Evolutionary conservation across 2,797 vertebrate species (phyloP).

Genomic region (Smutsia gigantea): DNA sequence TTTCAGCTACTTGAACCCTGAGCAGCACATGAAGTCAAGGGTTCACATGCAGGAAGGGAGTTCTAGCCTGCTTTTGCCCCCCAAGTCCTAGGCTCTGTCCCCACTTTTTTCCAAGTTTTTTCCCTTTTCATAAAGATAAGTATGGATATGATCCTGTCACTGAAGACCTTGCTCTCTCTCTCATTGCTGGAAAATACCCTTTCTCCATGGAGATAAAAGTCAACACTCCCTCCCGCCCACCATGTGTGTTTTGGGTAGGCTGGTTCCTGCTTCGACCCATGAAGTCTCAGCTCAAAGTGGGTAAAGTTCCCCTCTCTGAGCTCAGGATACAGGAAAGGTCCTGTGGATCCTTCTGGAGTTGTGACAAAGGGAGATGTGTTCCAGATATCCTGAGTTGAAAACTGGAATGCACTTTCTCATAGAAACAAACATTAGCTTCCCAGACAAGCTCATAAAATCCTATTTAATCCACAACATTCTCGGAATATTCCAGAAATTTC

Average conservation of each 20-base stretch:
- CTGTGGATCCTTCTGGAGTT: background rate
- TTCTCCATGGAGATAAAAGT: conserved; percentile 17
- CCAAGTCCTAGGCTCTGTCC: background rate
- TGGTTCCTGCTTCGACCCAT: background rate
- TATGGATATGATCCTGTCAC: background rate
- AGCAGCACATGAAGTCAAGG: background rate
- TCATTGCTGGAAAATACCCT: background rate
- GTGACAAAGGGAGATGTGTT: background rate
- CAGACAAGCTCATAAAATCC: background rate
- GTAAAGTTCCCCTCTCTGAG: background rate
- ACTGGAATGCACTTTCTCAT: conserved; percentile 47
- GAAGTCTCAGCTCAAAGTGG: background rate
- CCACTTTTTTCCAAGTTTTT: background rate
- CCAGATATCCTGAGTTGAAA: conserved; percentile 44
- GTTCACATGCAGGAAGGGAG: background rate
- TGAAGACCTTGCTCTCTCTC: background rate
- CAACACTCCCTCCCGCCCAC: background rate
- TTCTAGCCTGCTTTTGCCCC: background rate
- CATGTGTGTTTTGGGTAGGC: background rate
- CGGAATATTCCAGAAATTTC: conserved; percentile 1
- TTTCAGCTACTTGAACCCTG: background rate
- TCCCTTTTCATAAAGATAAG: background rate
- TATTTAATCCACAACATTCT: conserved; percentile 23
- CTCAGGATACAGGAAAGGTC: background rate
- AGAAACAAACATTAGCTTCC: conserved; percentile 45